Evolutionary conservation across 2,113 vertebrate species (phyloP).

Genomic region (Vicugna pacos): DNA sequence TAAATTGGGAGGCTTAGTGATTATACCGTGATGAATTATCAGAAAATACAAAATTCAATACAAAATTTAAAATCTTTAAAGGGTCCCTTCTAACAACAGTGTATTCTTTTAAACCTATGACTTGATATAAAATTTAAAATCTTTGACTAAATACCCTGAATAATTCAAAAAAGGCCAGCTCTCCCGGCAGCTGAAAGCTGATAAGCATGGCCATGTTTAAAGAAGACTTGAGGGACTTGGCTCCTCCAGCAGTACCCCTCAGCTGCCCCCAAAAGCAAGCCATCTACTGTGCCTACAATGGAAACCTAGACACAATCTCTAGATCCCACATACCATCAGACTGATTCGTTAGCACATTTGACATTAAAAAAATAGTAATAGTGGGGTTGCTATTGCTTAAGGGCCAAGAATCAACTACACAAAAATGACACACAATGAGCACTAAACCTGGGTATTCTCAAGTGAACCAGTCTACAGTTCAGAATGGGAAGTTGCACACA

Average conservation of each 20-base stretch:
- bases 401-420: neutral
- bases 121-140: slow-evolving; percentile 1
- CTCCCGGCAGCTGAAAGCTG: neutral
- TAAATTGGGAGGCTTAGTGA: neutral
- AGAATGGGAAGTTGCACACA: neutral
- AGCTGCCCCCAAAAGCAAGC: neutral
- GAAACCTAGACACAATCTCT: neutral
- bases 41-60: slow-evolving; percentile 32
- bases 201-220: neutral
- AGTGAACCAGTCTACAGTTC: neutral
- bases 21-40: slow-evolving; percentile 2
- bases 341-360: neutral
- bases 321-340: neutral
- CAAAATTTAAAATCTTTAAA: slow-evolving; percentile 50
- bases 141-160: neutral
- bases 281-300: neutral
- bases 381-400: neutral
- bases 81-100: neutral
- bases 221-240: neutral
- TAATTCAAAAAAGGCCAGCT: slow-evolving; percentile 4
- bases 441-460: neutral
- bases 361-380: neutral
- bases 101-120: neutral
- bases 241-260: neutral
- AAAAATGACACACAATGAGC: neutral